Percentiles rank a stretch among this genome's conserved stretches.
Evolutionary conservation across 2,797 vertebrate genomes (phyloP).

Genomic region (Poecilia wingei): DNA sequence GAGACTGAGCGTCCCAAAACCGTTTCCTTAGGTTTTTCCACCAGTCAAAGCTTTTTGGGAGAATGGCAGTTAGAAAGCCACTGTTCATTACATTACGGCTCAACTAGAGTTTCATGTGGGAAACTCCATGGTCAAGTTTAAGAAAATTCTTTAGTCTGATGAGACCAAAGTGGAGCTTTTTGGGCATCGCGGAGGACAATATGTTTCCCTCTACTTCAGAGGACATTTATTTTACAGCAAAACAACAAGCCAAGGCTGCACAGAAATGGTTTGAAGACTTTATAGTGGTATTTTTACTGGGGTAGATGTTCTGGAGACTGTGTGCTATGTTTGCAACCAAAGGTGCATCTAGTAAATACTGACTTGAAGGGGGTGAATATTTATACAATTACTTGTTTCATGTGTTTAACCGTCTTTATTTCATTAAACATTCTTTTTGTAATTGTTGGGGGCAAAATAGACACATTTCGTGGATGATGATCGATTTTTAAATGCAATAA

Average conservation of each 20-base stretch:
- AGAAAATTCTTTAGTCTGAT: neutral
- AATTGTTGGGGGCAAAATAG: neutral
- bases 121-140: neutral
- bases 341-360: neutral
- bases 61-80: neutral
- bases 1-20: neutral
- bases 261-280: neutral
- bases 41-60: neutral
- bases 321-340: neutral
- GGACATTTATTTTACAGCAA: neutral
- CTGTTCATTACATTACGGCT: neutral
- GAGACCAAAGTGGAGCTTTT: neutral
- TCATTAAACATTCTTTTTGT: neutral
- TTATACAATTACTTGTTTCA: neutral
- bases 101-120: neutral
- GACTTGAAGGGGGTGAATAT: neutral
- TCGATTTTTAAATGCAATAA: neutral
- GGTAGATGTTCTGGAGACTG: neutral
- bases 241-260: neutral
- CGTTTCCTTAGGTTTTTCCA: neutral
- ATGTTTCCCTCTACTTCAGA: neutral
- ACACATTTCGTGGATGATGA: neutral
- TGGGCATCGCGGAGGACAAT: neutral
- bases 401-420: neutral
- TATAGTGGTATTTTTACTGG: neutral